Base-by-base conservation (phyloP, 1,140 invertebrate species). In the Ephestia elutella region DNA sequence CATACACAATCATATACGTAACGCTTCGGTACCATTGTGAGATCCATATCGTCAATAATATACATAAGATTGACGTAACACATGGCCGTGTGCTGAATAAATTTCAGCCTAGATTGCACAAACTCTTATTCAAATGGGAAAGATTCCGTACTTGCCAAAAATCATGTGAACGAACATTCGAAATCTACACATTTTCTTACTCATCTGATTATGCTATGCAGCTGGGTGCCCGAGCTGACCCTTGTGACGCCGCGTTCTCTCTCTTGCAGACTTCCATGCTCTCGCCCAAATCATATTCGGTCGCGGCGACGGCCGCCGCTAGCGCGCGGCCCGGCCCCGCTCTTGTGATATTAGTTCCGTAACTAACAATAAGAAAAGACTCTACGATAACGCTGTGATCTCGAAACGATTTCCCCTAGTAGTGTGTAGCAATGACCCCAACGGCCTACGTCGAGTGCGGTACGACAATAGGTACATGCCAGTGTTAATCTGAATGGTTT, bases 251-350 rank as follows among this genome's bases (percentile, higher is more conserved):
- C 65, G 78, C 75, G 73, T 79, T 86, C 72, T 82, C 91, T 90
- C 89, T 89, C 89, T 93, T 92, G 87, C 92, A 93, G 92, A 93
- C 92, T 93, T 93, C 92, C 92, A 91, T 90, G 90, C 91, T 86
- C 91, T 93, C 91, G 91, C 92, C 90, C 90, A 90, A 89, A 91
- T 91, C 87, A 90, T 93, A 91, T 93, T 92, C 90, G 90, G 80
- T 87, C 90, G 90, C 86, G 90, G 87, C 82, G 89, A 89, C 89
- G 89, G 89, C 82, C 85, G 90, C 89, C 91, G 87, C 73, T 89
- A 89, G 81, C 82, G 63, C 73, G 60, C 73, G 63, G 61, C 70
- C 70, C 57, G 63, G 66, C 63, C 54, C 53, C 68, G 48, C 66
- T 56, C 64, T 80, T 70, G 76, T 78, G 70, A 73, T 78, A 77